Conservation (phyloP, 2,113 vertebrate species). For the Orycteropus afer region DNA sequence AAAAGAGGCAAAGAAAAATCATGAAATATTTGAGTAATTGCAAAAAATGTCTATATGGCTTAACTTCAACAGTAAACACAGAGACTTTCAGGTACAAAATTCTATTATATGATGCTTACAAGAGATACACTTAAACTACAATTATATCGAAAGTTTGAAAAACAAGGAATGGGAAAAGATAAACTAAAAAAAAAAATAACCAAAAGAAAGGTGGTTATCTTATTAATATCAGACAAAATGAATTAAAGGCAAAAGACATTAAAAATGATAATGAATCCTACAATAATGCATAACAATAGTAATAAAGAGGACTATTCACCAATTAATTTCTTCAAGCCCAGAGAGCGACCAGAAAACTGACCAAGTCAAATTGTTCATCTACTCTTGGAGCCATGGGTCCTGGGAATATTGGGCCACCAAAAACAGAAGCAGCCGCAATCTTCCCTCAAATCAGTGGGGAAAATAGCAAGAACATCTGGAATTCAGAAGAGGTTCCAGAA, state of each 20-base stretch:
- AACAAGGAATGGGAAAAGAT: too few relatives aligned
- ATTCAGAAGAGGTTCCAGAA: constrained; percentile 90
- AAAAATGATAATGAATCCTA: background rate
- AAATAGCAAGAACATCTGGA: constrained; percentile 92
- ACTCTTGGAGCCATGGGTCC: too few relatives aligned
- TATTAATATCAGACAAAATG: background rate
- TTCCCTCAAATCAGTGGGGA: constrained; percentile 71
- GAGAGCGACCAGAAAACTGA: too few relatives aligned
- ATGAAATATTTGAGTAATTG: background rate
- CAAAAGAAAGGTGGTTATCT: background rate
- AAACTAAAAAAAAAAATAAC: too few relatives aligned
- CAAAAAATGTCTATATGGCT: background rate
- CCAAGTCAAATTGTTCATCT: too few relatives aligned
- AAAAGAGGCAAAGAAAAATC: background rate
- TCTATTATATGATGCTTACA: background rate
- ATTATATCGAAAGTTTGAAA: too few relatives aligned
- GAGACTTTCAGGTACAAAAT: background rate
- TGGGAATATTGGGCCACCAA: too few relatives aligned
- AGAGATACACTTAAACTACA: too few relatives aligned
- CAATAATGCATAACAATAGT: background rate
- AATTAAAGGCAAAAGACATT: background rate
- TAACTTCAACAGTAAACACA: background rate
- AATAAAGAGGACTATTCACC: too few relatives aligned
- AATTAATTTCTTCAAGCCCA: too few relatives aligned
- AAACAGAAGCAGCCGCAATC: too few relatives aligned